A percentile compares a stretch with the other conserved stretches of the same genome.
Conservation (phyloP, 2,888 invertebrate species). For the Epiblema foenella region DNA sequence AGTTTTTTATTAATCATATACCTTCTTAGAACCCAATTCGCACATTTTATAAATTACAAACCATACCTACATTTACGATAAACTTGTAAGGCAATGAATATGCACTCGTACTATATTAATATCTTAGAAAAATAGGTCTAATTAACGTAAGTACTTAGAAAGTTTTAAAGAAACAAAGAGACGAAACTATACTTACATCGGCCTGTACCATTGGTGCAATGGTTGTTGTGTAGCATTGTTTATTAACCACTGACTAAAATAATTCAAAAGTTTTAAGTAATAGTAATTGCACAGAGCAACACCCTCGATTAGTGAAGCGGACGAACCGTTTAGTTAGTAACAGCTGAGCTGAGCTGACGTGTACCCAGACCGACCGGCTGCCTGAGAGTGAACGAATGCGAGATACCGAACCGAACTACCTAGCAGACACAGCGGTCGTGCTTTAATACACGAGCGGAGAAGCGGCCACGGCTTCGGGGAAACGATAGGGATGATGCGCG, state of each 20-base stretch:
- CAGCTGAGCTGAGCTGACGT: background rate
- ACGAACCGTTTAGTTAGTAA: background rate
- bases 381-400: background rate
- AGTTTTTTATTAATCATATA: no score
- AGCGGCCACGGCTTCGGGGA: background rate
- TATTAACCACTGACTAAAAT: background rate
- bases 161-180: background rate
- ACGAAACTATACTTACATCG: slow-evolving; percentile 46
- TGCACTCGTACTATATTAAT: background rate
- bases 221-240: slow-evolving; percentile 47
- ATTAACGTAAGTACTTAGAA: background rate
- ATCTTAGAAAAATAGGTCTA: background rate
- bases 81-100: no score
- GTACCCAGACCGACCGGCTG: slow-evolving; percentile 2
- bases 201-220: slow-evolving; percentile 43
- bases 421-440: background rate
- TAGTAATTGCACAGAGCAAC: background rate
- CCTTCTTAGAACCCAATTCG: no score
- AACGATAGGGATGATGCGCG: slow-evolving; percentile 18
- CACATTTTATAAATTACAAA: no score
- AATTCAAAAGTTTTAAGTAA: background rate
- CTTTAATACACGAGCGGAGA: background rate
- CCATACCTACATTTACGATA: no score
- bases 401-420: background rate
- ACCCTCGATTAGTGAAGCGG: background rate